These are phyloP conservation scores for Corythaixoides concolor DNA, from an alignment of 2,113 vertebrate species.

Conservation along the genomic window DNA sequence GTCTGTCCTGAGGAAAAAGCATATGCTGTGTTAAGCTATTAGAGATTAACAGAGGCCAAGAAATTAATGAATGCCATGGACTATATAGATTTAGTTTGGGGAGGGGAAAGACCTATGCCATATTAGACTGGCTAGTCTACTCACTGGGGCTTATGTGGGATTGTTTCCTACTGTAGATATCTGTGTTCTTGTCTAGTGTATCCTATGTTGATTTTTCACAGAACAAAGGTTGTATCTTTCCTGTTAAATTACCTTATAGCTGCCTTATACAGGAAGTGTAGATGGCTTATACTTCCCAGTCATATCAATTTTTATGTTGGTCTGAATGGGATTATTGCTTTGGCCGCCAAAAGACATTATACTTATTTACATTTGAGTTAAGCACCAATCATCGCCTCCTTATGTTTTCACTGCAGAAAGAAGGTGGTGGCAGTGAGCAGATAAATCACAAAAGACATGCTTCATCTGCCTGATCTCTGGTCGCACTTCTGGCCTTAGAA, in stretches of 20 bases:
- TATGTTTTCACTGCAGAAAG: neutral
- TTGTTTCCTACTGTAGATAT: neutral
- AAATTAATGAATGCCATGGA: neutral
- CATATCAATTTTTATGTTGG: neutral
- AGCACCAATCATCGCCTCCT: neutral
- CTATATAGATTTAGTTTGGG: neutral
- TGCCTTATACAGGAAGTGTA: neutral
- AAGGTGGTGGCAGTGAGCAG: neutral
- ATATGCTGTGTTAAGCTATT: neutral
- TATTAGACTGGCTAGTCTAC: neutral
- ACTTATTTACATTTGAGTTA: slow-evolving; percentile 38
- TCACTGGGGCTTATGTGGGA: neutral
- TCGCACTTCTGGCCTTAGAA: slow-evolving; percentile 46
- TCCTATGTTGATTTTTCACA: neutral
- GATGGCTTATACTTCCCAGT: neutral
- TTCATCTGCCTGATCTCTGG: slow-evolving; percentile 48
- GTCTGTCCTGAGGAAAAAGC: neutral
- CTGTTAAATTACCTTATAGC: neutral
- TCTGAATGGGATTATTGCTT: neutral
- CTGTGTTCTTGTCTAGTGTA: neutral
- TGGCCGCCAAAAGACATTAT: neutral
- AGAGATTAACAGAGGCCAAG: neutral
- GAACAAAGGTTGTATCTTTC: neutral
- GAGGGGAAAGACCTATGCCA: neutral
- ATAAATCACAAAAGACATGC: slow-evolving; percentile 39